Conservation (phyloP, 2,797 vertebrate species). For the Poeciliopsis gracilis region DNA sequence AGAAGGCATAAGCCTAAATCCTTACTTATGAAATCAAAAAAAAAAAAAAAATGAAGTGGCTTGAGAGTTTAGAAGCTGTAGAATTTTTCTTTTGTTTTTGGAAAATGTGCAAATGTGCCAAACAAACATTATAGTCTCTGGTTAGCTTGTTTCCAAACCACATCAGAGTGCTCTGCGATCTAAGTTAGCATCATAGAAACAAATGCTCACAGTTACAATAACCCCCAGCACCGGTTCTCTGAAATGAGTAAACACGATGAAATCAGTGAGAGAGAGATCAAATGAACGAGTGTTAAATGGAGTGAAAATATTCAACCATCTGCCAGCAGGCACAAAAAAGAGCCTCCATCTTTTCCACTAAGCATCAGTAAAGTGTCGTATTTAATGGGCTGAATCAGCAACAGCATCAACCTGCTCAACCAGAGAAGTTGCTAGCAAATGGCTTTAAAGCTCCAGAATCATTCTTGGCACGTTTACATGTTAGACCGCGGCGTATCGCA, state of each 20-base stretch:
- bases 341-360: slow-evolving; percentile 44
- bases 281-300: slow-evolving; percentile 66
- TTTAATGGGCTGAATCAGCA: slow-evolving; percentile 85
- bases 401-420: slow-evolving; percentile 70
- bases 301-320: slow-evolving; percentile 74
- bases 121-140: too few species aligned
- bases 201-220: slow-evolving; percentile 14
- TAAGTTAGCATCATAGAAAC: neutral
- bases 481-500: slow-evolving; percentile 32
- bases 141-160: too few species aligned
- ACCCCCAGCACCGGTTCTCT: slow-evolving; percentile 21
- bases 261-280: slow-evolving; percentile 42
- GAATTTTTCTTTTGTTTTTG: too few species aligned
- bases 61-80: too few species aligned
- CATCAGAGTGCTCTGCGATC: too few species aligned
- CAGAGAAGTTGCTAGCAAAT: slow-evolving; percentile 57
- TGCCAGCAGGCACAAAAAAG: slow-evolving; percentile 61
- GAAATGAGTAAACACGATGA: slow-evolving; percentile 37
- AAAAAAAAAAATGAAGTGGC: too few species aligned
- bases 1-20: too few species aligned
- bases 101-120: too few species aligned
- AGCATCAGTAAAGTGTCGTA: slow-evolving; percentile 72
- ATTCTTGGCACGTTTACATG: slow-evolving; percentile 46
- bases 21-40: too few species aligned
- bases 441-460: slow-evolving; percentile 58